These are phyloP conservation scores for Dromas ardeola DNA, from an alignment of 2,113 vertebrate species.

Conservation along the genomic window DNA sequence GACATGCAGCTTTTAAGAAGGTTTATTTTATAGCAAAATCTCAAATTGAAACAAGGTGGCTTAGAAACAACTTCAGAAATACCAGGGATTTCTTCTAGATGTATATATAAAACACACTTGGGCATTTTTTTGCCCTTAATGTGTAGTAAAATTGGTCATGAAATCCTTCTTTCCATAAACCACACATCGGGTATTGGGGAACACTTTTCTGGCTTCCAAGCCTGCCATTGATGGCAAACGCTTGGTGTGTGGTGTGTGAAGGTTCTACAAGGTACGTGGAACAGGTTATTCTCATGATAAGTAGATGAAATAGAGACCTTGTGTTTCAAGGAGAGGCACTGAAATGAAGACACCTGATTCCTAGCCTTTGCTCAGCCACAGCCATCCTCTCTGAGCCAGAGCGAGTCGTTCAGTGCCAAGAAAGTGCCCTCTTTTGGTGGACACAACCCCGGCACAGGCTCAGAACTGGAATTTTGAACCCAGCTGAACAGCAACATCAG, in stretches of 20 bases:
- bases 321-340: background rate
- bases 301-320: background rate
- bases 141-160: constrained; percentile 50
- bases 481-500: background rate
- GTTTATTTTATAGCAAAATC: constrained; percentile 59
- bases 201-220: background rate
- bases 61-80: constrained; percentile 60
- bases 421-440: background rate
- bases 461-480: background rate
- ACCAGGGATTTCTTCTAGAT: constrained; percentile 31
- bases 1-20: constrained; percentile 66
- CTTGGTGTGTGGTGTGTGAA: background rate
- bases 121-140: constrained; percentile 25
- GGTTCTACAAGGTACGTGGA: background rate
- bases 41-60: constrained; percentile 69
- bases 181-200: constrained; percentile 10
- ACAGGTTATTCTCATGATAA: background rate
- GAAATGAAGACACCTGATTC: background rate
- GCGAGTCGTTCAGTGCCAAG: background rate
- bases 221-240: background rate
- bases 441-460: background rate
- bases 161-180: constrained; percentile 65
- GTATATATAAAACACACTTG: background rate
- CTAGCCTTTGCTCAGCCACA: background rate
- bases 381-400: background rate